Evolutionary conservation across 2,888 invertebrate species (phyloP).

Genomic region (Caenorhabditis parvicauda): DNA sequence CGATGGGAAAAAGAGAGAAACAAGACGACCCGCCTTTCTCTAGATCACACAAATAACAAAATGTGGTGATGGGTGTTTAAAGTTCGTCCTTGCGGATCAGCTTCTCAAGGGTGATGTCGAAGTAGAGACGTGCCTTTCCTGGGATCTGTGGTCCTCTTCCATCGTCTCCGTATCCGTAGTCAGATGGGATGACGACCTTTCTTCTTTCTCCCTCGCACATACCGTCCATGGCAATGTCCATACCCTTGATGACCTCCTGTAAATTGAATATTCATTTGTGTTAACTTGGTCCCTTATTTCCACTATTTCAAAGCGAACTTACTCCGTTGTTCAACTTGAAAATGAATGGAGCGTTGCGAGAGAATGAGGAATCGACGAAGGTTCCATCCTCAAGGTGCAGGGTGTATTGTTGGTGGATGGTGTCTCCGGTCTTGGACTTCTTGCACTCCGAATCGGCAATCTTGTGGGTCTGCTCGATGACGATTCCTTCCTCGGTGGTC

Average conservation of each 20-base stretch:
- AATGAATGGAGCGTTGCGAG: constrained; percentile 59
- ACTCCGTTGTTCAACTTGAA: constrained; percentile 50
- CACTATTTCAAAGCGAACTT: constrained; percentile 1
- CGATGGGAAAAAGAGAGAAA: too few relatives aligned
- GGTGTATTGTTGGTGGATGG: constrained; percentile 58
- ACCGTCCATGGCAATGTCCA: constrained; percentile 58
- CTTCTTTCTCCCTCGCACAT: constrained; percentile 62
- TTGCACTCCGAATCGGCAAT: constrained; percentile 40
- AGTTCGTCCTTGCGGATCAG: constrained; percentile 56
- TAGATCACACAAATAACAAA: too few relatives aligned
- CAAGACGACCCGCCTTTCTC: too few relatives aligned
- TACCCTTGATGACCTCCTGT: constrained; percentile 59
- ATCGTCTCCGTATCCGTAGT: constrained; percentile 57
- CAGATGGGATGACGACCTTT: constrained; percentile 58
- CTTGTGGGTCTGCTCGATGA: constrained; percentile 37
- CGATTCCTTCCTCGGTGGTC: constrained; percentile 55
- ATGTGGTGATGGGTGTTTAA: constrained; percentile 30
- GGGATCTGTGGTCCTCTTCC: constrained; percentile 59
- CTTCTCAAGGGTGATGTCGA: constrained; percentile 61
- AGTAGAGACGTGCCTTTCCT: constrained; percentile 59
- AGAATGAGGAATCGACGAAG: constrained; percentile 59
- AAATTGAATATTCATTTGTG: constrained; percentile 1
- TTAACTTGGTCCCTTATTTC: neutral
- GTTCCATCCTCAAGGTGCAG: constrained; percentile 60
- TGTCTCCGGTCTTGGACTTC: constrained; percentile 49